A percentile compares a stretch with the other conserved stretches of the same genome.
These are phyloP conservation scores for Otus sunia DNA, from an alignment of 2,113 vertebrate species.

Conservation along the genomic window DNA sequence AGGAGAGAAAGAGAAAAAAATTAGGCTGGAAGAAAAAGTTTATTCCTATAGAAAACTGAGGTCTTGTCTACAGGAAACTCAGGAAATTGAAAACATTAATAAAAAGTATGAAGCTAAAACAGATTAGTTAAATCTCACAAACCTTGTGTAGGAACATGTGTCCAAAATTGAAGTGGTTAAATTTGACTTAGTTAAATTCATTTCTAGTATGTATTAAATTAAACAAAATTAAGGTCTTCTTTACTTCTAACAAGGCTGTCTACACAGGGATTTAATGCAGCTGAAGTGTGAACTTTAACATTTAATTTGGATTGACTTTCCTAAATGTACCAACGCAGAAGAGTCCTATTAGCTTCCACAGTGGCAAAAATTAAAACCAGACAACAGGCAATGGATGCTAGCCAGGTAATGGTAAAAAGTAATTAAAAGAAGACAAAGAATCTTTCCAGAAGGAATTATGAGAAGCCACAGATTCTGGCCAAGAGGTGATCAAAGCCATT, in stretches of 20 bases:
- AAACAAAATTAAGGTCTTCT: conserved; percentile 30
- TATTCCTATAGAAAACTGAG: not conserved
- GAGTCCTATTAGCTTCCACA: conserved; percentile 14
- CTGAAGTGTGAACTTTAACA: conserved; percentile 43
- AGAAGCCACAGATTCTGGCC: conserved; percentile 35
- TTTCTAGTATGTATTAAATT: conserved; percentile 29
- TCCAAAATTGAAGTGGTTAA: conserved; percentile 26
- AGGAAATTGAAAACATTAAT: not conserved
- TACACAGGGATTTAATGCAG: conserved; percentile 27
- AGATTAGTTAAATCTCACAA: not conserved
- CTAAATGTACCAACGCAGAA: conserved; percentile 25
- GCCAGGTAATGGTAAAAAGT: conserved; percentile 51
- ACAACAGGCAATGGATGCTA: conserved; percentile 27
- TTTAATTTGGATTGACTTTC: conserved; percentile 61
- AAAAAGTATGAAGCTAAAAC: not conserved
- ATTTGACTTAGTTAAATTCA: conserved; percentile 37
- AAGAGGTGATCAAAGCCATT: conserved; percentile 39
- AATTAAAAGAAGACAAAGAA: conserved; percentile 60
- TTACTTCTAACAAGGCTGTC: conserved; percentile 32
- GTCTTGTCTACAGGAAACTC: not conserved
- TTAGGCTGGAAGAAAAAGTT: not conserved
- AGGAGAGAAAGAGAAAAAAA: not conserved
- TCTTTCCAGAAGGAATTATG: conserved; percentile 55
- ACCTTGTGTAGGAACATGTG: not conserved
- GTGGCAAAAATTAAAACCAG: conserved; percentile 52